Evolutionary conservation across 2,113 vertebrate species (phyloP).

Genomic region (Pristiophorus japonicus): DNA sequence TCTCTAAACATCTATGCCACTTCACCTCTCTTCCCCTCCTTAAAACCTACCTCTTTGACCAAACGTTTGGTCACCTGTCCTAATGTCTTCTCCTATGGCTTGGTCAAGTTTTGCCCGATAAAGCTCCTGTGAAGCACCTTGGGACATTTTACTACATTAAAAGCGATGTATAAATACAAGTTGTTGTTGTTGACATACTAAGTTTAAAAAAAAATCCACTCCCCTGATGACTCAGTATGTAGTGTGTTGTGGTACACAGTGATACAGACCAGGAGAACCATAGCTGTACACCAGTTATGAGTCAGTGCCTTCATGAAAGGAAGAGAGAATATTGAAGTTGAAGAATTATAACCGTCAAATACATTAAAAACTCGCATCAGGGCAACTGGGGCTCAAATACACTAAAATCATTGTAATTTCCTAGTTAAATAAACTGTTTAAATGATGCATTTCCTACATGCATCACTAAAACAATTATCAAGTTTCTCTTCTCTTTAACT

Average conservation of each 20-base stretch:
- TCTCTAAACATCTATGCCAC: background rate
- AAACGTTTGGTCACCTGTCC: background rate
- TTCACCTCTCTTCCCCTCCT: background rate
- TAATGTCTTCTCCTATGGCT: background rate
- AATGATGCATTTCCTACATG: background rate
- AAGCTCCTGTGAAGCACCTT: too few relatives aligned
- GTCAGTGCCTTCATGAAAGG: background rate
- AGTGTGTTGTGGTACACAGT: background rate
- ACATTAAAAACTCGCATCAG: background rate
- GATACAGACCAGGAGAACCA: background rate
- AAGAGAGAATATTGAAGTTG: background rate
- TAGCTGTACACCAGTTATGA: background rate
- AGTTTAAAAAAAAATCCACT: background rate
- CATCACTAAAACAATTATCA: background rate
- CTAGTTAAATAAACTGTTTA: background rate
- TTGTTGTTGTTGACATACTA: background rate
- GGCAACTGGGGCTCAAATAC: background rate
- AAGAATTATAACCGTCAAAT: slow-evolving; percentile 1
- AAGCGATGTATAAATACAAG: background rate
- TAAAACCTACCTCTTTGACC: background rate
- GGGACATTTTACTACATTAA: background rate
- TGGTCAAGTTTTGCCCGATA: too few relatives aligned
- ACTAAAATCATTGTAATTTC: background rate
- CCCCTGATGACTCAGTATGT: background rate
- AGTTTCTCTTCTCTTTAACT: background rate